Percentiles rank a stretch among this genome's conserved stretches.
phyloP scores from a whole-genome alignment of 2,888 invertebrate genomes.

The Ecliptopera silaceata region DNA sequence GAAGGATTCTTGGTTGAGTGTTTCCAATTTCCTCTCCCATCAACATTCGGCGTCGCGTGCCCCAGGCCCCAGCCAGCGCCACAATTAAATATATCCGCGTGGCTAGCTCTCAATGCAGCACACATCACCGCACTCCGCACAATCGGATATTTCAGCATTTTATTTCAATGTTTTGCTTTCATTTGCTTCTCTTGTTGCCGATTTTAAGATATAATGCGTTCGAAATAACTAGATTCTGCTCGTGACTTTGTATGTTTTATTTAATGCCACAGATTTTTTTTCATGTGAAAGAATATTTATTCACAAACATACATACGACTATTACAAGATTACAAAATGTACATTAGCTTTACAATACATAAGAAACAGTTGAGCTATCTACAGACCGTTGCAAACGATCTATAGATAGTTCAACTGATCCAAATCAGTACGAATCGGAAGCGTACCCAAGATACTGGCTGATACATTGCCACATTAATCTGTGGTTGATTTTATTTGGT shows the following conservation, averaged over 20 bases:
- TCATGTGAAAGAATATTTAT: too few species aligned
- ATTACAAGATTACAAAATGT: too few species aligned
- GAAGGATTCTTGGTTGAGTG: constrained; percentile 18
- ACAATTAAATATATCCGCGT: constrained; percentile 79
- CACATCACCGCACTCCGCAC: constrained; percentile 54
- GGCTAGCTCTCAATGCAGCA: constrained; percentile 62
- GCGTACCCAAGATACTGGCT: too few species aligned
- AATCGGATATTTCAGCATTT: constrained; percentile 47
- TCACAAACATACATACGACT: too few species aligned
- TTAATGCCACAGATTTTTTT: too few species aligned
- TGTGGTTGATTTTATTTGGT: too few species aligned
- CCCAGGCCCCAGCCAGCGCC: constrained; percentile 39
- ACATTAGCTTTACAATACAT: too few species aligned
- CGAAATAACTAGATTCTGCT: not conserved
- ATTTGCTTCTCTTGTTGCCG: constrained; percentile 33
- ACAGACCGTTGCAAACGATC: too few species aligned
- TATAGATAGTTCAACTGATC: too few species aligned
- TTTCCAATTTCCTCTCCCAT: constrained; percentile 36
- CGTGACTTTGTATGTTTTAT: not conserved
- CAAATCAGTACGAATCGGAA: too few species aligned
- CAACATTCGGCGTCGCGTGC: constrained; percentile 33
- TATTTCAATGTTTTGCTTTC: constrained; percentile 43
- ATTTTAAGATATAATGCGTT: constrained; percentile 15
- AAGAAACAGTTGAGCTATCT: too few species aligned
- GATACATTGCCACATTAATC: too few species aligned